A percentile compares a stretch with the other conserved stretches of the same genome.
Conservation (phyloP, 2,888 invertebrate species). For the Euphydryas editha region DNA sequence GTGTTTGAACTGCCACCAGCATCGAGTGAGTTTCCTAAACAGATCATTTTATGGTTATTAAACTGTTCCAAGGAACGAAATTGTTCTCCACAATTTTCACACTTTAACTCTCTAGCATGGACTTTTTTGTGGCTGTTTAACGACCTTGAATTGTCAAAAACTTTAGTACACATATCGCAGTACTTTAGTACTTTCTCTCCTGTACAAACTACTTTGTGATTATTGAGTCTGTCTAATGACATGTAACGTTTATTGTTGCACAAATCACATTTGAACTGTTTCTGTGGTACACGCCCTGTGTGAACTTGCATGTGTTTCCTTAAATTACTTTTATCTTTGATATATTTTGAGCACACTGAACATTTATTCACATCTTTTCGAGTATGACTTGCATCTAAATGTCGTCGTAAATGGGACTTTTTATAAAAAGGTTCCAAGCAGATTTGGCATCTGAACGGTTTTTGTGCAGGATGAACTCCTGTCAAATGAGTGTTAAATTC, state of each 20-base stretch:
- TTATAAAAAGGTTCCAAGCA: slow-evolving; percentile 81
- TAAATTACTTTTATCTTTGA: slow-evolving; percentile 81
- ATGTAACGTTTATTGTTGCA: slow-evolving; percentile 82
- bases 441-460: slow-evolving; percentile 81
- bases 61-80: slow-evolving; percentile 79
- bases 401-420: slow-evolving; percentile 78
- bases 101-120: slow-evolving; percentile 80
- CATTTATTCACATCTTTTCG: slow-evolving; percentile 82
- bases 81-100: slow-evolving; percentile 80
- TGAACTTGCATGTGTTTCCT: slow-evolving; percentile 84
- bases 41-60: slow-evolving; percentile 79
- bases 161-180: slow-evolving; percentile 83
- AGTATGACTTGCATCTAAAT: slow-evolving; percentile 78
- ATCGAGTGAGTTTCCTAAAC: slow-evolving; percentile 65
- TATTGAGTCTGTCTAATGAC: slow-evolving; percentile 80
- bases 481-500: slow-evolving; percentile 81
- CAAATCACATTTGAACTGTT: slow-evolving; percentile 81
- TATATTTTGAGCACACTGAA: slow-evolving; percentile 81
- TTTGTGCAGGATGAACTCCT: slow-evolving; percentile 80
- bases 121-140: slow-evolving; percentile 82
- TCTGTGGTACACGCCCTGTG: slow-evolving; percentile 79
- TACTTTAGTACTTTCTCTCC: slow-evolving; percentile 80
- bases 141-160: slow-evolving; percentile 81
- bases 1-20: slow-evolving; percentile 57
- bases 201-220: slow-evolving; percentile 80